Evolutionary conservation across 2,113 vertebrate species (phyloP).

Genomic region (Ammodytes marinus): DNA sequence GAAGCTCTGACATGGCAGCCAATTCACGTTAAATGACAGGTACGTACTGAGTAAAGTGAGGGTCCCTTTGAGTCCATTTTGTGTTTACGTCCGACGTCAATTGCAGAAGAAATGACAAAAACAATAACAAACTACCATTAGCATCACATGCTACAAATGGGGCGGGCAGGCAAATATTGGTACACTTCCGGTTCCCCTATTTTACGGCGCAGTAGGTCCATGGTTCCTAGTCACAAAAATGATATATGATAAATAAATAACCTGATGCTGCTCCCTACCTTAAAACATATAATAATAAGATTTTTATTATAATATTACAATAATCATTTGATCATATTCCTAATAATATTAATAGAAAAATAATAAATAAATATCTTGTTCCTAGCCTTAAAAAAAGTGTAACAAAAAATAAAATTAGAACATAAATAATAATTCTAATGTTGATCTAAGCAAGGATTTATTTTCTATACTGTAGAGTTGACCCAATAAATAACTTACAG

Average conservation of each 20-base stretch:
- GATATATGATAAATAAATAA: too few species aligned
- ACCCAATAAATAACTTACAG: too few species aligned
- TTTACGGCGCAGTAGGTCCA: not conserved
- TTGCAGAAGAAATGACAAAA: not conserved
- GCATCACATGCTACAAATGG: slow-evolving; percentile 23
- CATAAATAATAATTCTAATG: too few species aligned
- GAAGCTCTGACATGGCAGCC: not conserved
- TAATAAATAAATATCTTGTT: too few species aligned
- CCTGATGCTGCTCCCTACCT: too few species aligned
- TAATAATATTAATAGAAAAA: too few species aligned
- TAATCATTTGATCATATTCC: too few species aligned
- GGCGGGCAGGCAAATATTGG: not conserved
- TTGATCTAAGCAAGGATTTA: not conserved
- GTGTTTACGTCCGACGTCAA: not conserved
- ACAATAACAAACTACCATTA: slow-evolving; percentile 29
- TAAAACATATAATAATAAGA: too few species aligned
- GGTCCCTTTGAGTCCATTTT: slow-evolving; percentile 70
- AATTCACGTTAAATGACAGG: not conserved
- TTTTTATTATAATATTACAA: too few species aligned
- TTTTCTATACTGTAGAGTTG: not conserved
- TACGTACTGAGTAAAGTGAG: slow-evolving; percentile 71
- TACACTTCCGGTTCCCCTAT: slow-evolving; percentile 48
- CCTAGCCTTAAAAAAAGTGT: too few species aligned
- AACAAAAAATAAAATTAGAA: too few species aligned
- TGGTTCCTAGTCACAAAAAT: slow-evolving; percentile 32